Percentiles rank a stretch among this genome's conserved stretches.
Evolutionary conservation across 2,113 vertebrate genomes (phyloP).

Genomic region (Caranx melampygus): DNA sequence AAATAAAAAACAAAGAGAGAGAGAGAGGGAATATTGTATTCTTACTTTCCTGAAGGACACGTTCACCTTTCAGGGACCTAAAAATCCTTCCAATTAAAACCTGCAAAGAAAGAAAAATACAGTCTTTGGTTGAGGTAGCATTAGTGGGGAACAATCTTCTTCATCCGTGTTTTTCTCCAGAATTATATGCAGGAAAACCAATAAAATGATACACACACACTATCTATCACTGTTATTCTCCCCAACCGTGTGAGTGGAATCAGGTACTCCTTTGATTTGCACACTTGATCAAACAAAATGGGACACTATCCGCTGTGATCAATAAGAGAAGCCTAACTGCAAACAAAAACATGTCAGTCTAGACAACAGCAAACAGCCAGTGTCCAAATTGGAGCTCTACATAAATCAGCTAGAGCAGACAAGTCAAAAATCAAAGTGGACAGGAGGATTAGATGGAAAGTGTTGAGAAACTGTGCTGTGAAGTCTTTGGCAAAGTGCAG

Average conservation of each 20-base stretch:
- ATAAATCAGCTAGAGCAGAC: conserved; percentile 34
- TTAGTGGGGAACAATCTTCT: background rate
- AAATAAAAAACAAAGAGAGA: too few species aligned
- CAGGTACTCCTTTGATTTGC: background rate
- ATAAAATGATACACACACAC: background rate
- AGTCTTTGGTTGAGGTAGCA: background rate
- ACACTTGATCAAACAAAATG: conserved; percentile 48
- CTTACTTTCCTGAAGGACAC: background rate
- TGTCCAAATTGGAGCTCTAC: conserved; percentile 22
- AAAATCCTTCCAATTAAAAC: background rate
- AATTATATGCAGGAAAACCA: background rate
- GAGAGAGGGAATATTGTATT: too few species aligned
- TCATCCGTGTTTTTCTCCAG: background rate
- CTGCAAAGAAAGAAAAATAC: too few species aligned
- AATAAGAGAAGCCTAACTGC: conserved; percentile 48
- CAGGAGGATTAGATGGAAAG: conserved; percentile 35
- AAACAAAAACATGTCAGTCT: conserved; percentile 58
- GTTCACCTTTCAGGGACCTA: background rate
- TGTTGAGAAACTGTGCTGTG: conserved; percentile 1
- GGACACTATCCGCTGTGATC: conserved; percentile 56
- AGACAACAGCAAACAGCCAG: conserved; percentile 46
- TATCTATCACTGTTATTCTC: background rate
- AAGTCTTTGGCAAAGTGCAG: conserved; percentile 7
- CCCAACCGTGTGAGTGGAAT: conserved; percentile 12
- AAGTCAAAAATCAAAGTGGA: conserved; percentile 40